Conservation (phyloP, 2,888 invertebrate genomes). For the Campoplex nolae region DNA sequence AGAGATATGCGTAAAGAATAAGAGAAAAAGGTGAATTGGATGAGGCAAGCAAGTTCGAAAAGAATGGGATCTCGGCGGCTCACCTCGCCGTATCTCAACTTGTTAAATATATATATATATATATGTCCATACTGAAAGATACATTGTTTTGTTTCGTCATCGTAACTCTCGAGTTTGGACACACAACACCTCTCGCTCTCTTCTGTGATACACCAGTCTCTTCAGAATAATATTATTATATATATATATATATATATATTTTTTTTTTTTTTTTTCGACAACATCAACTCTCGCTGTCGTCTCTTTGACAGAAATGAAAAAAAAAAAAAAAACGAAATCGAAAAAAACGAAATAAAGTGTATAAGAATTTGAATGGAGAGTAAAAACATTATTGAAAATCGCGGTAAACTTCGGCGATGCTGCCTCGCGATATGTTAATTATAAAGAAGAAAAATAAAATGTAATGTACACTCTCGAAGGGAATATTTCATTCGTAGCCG, state of each 20-base stretch:
- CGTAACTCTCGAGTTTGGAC: conserved; percentile 62
- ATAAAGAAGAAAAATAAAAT: no score
- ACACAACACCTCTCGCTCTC: conserved; percentile 34
- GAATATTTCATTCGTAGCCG: neutral
- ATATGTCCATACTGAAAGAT: conserved; percentile 38
- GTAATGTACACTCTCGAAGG: neutral
- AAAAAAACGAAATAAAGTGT: neutral
- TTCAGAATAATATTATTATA: conserved; percentile 31
- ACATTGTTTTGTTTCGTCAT: conserved; percentile 65
- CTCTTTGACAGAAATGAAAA: neutral
- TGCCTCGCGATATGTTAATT: neutral
- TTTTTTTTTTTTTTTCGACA: conserved; percentile 5
- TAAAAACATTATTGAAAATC: neutral
- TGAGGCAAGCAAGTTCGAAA: conserved; percentile 62
- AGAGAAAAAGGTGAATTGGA: conserved; percentile 35
- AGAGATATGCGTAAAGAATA: neutral
- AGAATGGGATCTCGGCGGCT: conserved; percentile 62
- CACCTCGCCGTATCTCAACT: conserved; percentile 27
- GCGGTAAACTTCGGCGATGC: neutral
- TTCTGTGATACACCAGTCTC: conserved; percentile 47
- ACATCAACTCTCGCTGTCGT: neutral
- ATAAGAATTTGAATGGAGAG: neutral
- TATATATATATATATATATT: neutral
- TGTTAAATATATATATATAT: conserved; percentile 40
- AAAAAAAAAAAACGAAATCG: neutral